Evolutionary conservation across 2,888 invertebrate species (phyloP).

Genomic region (Crocallis elinguaria): DNA sequence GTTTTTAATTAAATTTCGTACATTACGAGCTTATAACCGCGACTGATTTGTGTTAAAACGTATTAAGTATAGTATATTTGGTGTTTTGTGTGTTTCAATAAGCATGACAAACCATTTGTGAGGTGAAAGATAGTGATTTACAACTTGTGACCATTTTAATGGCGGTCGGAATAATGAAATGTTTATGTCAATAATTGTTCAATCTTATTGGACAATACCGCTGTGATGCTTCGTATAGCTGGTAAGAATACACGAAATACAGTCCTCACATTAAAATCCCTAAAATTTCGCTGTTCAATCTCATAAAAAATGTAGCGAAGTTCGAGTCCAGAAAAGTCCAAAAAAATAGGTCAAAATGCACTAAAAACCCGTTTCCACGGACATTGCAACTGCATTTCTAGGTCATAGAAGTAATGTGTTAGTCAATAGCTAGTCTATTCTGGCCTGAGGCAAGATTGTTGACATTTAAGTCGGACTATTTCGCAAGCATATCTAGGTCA

Average conservation of each 20-base stretch:
- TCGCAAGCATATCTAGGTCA: conserved; percentile 78
- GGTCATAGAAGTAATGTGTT: conserved; percentile 54
- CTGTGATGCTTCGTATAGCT: conserved; percentile 62
- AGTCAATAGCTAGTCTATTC: conserved; percentile 58
- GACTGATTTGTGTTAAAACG: conserved; percentile 65
- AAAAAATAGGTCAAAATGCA: conserved; percentile 34
- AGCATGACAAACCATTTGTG: conserved; percentile 42
- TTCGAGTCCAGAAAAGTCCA: conserved; percentile 16
- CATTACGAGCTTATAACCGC: conserved; percentile 62
- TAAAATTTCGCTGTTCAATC: conserved; percentile 1
- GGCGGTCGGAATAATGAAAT: conserved; percentile 67
- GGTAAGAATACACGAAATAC: conserved; percentile 53
- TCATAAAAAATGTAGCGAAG: conserved; percentile 4
- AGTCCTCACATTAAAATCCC: background rate
- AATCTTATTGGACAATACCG: conserved; percentile 48
- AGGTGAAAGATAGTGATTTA: conserved; percentile 57
- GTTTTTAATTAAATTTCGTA: conserved; percentile 28
- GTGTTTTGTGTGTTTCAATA: conserved; percentile 40
- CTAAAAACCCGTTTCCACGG: conserved; percentile 23
- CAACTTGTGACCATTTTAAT: conserved; percentile 64
- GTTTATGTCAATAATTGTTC: conserved; percentile 64
- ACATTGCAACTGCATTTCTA: conserved; percentile 43
- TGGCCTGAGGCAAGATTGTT: conserved; percentile 63
- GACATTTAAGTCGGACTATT: conserved; percentile 66
- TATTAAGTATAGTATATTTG: conserved; percentile 47